Base-by-base conservation (phyloP, 1,140 invertebrate genomes). In the Acromyrmex heyeri region DNA sequence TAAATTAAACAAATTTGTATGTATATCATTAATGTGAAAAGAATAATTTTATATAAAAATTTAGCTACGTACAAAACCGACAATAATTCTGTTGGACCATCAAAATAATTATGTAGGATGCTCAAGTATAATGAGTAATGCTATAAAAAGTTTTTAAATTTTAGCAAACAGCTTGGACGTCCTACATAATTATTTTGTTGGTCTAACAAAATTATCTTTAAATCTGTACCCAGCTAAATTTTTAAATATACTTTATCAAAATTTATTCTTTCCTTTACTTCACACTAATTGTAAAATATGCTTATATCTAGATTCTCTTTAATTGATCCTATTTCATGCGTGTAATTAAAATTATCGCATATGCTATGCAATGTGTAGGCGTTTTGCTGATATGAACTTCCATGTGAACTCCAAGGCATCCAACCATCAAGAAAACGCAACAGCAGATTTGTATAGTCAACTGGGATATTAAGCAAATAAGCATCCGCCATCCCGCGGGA, bases 381-480 rank as follows among this genome's bases (percentile, higher is more conserved):
- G 38, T 57, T 57, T 81, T 5, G 78, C 30, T 27, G 24, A 81
- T 69, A 44, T 38, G 30, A 70, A 70, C 30, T 70, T 57, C 53
- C 3, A 1, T 61, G 38, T 14, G 24, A 14, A 50, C 38, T 73
- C 14, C 12, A 21, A 73, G 30, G 16, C 55, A 57, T 10, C 48
- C 16, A 50, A 14, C 14, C 48, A 14, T 14, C 48, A 50, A 61
- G 67, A 82, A 75, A 75, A 57, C 65, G 30, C 78, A 72, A 53
- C 48, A 69, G 57, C 79, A 61, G 38, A 83, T 73, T 83, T 44
- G 34, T 50, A 75, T 44, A 61, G 57, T 75, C 55, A 61, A 72
- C 69, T 14, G 69, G 27, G 79, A 75, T 61, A 83, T 83, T 75
- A 83, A 83, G 79, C 79, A 83, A 83, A 83, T 83, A 83, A 83